A percentile compares a stretch with the other conserved stretches of the same genome.
Evolutionary conservation across 2,888 invertebrate genomes (phyloP).

Genomic region (Chaetogeoica ovagalla): DNA sequence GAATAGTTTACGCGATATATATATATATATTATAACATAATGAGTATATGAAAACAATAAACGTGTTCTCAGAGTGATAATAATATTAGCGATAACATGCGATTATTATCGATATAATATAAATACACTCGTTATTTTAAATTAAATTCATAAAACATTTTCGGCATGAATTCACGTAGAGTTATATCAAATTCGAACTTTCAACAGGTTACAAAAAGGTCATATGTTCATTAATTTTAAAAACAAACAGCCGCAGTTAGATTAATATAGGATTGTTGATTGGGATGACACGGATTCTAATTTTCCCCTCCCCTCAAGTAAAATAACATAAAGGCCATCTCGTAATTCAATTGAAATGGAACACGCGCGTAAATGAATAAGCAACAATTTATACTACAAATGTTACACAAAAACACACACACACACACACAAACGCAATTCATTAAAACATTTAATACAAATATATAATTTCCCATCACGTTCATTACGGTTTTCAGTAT

Average conservation of each 20-base stretch:
- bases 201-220: conserved; percentile 6
- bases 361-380: conserved; percentile 13
- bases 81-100: too few relatives aligned
- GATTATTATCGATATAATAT: too few relatives aligned
- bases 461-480: not conserved
- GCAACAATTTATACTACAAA: conserved; percentile 6
- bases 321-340: not conserved
- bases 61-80: not conserved
- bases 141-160: not conserved
- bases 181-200: not conserved
- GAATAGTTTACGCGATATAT: too few relatives aligned
- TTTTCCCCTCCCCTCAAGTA: not conserved
- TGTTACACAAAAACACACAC: not conserved
- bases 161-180: not conserved
- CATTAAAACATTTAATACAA: conserved; percentile 15
- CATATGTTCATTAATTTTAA: conserved; percentile 7
- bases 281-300: not conserved
- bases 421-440: not conserved
- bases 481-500: not conserved
- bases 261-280: conserved; percentile 19
- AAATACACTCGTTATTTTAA: too few relatives aligned
- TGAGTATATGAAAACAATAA: not conserved
- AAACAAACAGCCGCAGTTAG: not conserved
- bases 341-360: conserved; percentile 9
- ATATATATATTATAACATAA: not conserved